Evolutionary conservation across 1,140 invertebrate species (phyloP).

Genomic region (Drosophila prosaltans): DNA sequence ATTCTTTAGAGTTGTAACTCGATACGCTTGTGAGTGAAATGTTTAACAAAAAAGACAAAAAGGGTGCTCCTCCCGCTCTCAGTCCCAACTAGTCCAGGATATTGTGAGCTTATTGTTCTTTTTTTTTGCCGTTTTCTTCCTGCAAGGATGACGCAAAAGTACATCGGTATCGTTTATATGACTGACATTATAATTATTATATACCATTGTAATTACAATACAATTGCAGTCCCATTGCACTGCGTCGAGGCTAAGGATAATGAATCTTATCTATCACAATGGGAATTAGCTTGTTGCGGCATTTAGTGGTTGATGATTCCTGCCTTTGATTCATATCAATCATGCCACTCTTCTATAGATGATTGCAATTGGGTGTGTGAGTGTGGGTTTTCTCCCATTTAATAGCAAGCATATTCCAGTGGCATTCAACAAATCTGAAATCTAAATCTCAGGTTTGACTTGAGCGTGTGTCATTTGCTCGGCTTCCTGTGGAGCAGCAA

Average conservation of each 20-base stretch:
- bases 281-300: slow-evolving; percentile 62
- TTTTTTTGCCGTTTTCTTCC: slow-evolving; percentile 17
- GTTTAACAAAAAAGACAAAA: slow-evolving; percentile 49
- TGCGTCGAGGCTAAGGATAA: slow-evolving; percentile 27
- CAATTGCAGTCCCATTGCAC: slow-evolving; percentile 66
- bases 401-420: slow-evolving; percentile 66
- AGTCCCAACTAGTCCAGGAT: slow-evolving; percentile 34
- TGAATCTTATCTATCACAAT: slow-evolving; percentile 66
- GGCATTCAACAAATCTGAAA: slow-evolving; percentile 35
- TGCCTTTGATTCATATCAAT: slow-evolving; percentile 50
- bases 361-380: slow-evolving; percentile 34
- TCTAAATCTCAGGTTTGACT: slow-evolving; percentile 64
- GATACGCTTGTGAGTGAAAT: slow-evolving; percentile 75
- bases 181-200: slow-evolving; percentile 73
- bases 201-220: slow-evolving; percentile 72
- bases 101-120: slow-evolving; percentile 52
- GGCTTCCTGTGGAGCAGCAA: slow-evolving; percentile 60
- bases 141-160: slow-evolving; percentile 67
- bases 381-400: slow-evolving; percentile 53
- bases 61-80: slow-evolving; percentile 52
- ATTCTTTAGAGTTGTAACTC: slow-evolving; percentile 64
- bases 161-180: slow-evolving; percentile 10
- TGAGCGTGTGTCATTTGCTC: slow-evolving; percentile 63
- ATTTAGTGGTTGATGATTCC: slow-evolving; percentile 64
- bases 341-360: slow-evolving; percentile 53